Evolutionary conservation across 2,888 invertebrate species (phyloP), one percentile per base, ranked within the genome.

Genomic region (Lepidonotus clava): DNA sequence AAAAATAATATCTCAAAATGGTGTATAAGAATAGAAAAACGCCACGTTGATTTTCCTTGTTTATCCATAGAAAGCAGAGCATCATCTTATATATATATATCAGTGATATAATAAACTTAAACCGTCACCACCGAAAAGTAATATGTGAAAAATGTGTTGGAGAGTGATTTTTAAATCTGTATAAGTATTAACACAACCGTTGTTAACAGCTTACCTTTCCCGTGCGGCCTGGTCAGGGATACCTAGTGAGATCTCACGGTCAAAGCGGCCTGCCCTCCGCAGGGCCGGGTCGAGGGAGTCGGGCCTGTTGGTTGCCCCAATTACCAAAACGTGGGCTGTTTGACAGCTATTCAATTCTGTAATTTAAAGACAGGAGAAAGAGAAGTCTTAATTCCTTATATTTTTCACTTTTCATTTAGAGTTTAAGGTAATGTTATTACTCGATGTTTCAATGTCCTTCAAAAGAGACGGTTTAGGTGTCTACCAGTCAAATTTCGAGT

Each of bases 291-390:
- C 99, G 83, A 99, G 95, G 0, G 97, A 95, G 94, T 99, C 99
- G 0, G 98, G 97, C 87, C 98, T 96, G 93, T 98, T 98, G 51
- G 99, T 99, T 0, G 99, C 98, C n/a, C 98, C 99, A 91, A 99
- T 96, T 24, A 99, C 96, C 87, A 99, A 94, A 0, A 98, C 92
- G 87, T 92, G 92, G 8, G 90, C 89, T 38, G 87, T 88, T 36
- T 89, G 86, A 56, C 90, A 91, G 11, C 85, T 89, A 86, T 91
- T 91, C 84, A 93, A 89, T 88, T 93, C 93, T 93, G 86, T 1
- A 80, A 71, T 11, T 8, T 46, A 11, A 11, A 46, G 46, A 46
- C 18, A 46, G 8, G 18, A 46, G 18, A 18, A 46, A 46, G 8
- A 46, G 8, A 46, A 11, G 18, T 46, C 8, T 46, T 11, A 11